Evolutionary conservation across 2,888 invertebrate species (phyloP), one percentile per base, ranked within the genome.

Genomic region (Troglohyphantes excavatus): DNA sequence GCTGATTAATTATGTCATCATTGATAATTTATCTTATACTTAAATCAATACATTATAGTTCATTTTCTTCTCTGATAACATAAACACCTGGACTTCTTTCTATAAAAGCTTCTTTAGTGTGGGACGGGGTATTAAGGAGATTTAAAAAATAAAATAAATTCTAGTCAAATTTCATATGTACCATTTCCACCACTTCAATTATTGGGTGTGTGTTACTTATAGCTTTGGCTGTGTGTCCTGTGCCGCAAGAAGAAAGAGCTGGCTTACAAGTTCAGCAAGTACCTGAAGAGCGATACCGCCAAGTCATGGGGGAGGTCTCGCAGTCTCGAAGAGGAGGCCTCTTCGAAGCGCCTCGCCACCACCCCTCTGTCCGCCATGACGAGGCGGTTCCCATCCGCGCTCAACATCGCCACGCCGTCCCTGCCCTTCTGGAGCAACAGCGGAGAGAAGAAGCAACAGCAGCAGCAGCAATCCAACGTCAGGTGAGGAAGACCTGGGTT

Each of bases 191-290:
- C n/a, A n/a, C n/a, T n/a, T n/a, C n/a, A n/a, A n/a, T n/a, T n/a
- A n/a, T n/a, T n/a, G n/a, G n/a, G n/a, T n/a, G n/a, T n/a, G n/a
- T n/a, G n/a, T n/a, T n/a, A n/a, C n/a, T n/a, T n/a, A 94, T 98
- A 98, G 97, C 98, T 98, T 93, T 99, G 99, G 99, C 98, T 99
- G 92, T 99, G 99, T 94, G 98, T 99, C 93, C 95, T 99, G 92
- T 99, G 99, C 94, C 97, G 98, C 92, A 99, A 99, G 94, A 99
- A 99, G 94, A 99, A 99, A 95, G 99, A 99, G 94, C 95, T 99
- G 92, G 95, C 99, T 92, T 98, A 98, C 92, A 99, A 98, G 95
- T 99, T 99, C 90, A 99, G 99, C 84, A 98, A 98, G 94, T 99
- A 99, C 87, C 87, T 85, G 72, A 91, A 81, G 82, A 90, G 84